Conservation (phyloP, 2,888 invertebrate species). For the Caenorhabditis drosophilae region DNA sequence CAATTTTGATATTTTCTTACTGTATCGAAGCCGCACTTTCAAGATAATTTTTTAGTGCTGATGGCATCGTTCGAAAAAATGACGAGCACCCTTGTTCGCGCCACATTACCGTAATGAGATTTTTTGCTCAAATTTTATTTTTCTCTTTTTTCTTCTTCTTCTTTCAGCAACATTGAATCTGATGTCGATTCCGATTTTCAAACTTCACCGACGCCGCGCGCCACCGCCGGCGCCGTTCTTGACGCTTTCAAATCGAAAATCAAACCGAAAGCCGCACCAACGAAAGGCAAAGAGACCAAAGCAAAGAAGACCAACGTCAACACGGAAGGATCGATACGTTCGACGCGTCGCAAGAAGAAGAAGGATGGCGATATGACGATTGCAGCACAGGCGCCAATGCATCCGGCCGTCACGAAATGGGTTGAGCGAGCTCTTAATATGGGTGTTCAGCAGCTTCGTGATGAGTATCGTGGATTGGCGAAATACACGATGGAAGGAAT, state of each 20-base stretch:
- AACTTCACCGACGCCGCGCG: neutral
- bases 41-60: neutral
- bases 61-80: neutral
- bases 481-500: slow-evolving; percentile 49
- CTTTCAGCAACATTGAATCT: neutral
- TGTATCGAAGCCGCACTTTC: neutral
- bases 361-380: slow-evolving; percentile 1
- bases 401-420: slow-evolving; percentile 28
- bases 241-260: neutral
- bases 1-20: too few relatives aligned
- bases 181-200: neutral
- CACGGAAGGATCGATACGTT: neutral
- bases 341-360: neutral
- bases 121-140: neutral
- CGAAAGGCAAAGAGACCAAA: neutral
- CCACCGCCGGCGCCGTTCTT: slow-evolving; percentile 1
- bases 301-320: slow-evolving; percentile 11
- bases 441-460: slow-evolving; percentile 46
- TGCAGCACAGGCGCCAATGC: slow-evolving; percentile 1
- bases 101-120: neutral
- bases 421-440: slow-evolving; percentile 41
- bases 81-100: neutral
- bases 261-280: neutral
- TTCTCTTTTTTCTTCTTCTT: neutral
- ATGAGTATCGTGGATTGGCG: slow-evolving; percentile 50